Percentiles rank a stretch among this genome's conserved stretches.
Conservation (phyloP, 1,140 invertebrate species). For the Penaeus chinensis region DNA sequence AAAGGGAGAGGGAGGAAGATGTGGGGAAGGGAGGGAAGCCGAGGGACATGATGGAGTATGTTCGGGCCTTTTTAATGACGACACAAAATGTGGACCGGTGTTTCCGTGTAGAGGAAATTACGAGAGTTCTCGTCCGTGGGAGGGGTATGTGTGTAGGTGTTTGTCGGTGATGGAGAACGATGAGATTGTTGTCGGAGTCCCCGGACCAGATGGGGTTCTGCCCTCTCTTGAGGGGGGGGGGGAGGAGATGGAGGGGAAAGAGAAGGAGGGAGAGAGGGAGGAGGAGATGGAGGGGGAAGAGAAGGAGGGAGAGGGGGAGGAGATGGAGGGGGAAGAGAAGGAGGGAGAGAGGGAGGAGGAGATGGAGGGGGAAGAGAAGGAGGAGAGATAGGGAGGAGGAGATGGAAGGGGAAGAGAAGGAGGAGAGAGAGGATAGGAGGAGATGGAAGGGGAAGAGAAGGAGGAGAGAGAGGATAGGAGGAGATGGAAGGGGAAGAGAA, state of each 20-base stretch:
- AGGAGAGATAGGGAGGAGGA: neutral
- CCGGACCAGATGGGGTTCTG: too few species aligned
- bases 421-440: too few species aligned
- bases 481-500: neutral
- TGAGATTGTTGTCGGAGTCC: too few species aligned
- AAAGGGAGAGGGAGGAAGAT: too few species aligned
- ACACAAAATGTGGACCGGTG: too few species aligned
- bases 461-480: neutral
- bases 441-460: neutral
- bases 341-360: neutral
- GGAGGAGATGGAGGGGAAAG: neutral
- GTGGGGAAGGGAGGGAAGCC: too few species aligned
- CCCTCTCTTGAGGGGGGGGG: neutral
- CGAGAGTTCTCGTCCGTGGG: too few species aligned
- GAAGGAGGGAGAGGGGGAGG: neutral
- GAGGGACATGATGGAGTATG: too few species aligned
- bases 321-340: neutral
- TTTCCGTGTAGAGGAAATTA: too few species aligned
- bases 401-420: neutral
- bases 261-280: neutral
- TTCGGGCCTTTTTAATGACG: too few species aligned
- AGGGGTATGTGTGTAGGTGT: too few species aligned
- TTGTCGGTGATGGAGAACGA: too few species aligned
- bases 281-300: neutral
- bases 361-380: neutral